Evolutionary conservation across 2,888 invertebrate genomes (phyloP).

Genomic region (Agrochola lota): DNA sequence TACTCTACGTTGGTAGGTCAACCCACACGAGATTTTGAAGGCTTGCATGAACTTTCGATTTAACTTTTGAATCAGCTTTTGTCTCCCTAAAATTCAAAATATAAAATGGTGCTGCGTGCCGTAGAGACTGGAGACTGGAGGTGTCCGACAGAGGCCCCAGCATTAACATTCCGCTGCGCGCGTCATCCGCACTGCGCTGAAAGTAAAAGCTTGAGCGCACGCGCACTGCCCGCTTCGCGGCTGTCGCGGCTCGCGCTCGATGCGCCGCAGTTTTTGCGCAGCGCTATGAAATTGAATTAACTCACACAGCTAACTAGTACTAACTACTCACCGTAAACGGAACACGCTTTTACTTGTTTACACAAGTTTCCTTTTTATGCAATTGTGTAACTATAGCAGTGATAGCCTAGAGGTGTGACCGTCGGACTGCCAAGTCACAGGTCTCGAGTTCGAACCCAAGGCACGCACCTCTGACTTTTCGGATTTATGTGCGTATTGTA

Average conservation of each 20-base stretch:
- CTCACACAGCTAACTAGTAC: conserved; percentile 5
- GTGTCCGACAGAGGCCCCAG: neutral
- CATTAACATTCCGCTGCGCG: conserved; percentile 32
- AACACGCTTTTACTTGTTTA: conserved; percentile 22
- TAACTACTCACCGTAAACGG: conserved; percentile 14
- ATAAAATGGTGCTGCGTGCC: too few relatives aligned
- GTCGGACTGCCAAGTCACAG: too few relatives aligned
- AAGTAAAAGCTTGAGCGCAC: conserved; percentile 58
- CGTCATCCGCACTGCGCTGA: conserved; percentile 33
- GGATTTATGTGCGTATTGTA: too few relatives aligned
- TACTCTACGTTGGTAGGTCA: too few relatives aligned
- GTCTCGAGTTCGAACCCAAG: too few relatives aligned
- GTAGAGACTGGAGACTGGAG: neutral
- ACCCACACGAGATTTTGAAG: too few relatives aligned
- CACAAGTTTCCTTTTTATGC: conserved; percentile 7
- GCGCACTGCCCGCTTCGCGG: conserved; percentile 15
- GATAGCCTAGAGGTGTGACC: too few relatives aligned
- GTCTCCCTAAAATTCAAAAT: neutral
- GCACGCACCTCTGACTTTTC: too few relatives aligned
- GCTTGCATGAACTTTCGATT: too few relatives aligned
- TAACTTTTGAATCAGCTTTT: too few relatives aligned
- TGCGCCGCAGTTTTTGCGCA: conserved; percentile 49
- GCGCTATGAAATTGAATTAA: conserved; percentile 38
- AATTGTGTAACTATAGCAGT: neutral
- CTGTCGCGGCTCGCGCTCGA: neutral